A percentile compares a stretch with the other conserved stretches of the same genome.
phyloP scores from a whole-genome alignment of 2,113 vertebrate genomes.

The Anarhynchus alexandrinus region DNA sequence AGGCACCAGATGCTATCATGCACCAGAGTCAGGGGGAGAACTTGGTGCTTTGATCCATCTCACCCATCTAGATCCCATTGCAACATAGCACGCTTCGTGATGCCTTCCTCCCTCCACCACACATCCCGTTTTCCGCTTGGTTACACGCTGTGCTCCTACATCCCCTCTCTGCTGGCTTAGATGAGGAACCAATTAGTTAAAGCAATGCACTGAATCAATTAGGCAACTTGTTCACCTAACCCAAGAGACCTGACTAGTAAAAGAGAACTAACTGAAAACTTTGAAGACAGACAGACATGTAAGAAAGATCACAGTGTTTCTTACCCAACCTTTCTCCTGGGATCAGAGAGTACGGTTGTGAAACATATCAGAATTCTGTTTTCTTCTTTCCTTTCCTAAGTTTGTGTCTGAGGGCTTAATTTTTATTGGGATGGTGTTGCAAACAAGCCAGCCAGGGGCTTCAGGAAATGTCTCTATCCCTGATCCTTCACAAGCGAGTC shows the following conservation, averaged over 20 bases:
- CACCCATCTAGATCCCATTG: background rate
- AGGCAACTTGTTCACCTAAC: background rate
- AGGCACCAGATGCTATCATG: background rate
- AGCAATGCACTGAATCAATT: background rate
- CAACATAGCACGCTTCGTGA: fast-evolving
- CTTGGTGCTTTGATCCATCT: background rate
- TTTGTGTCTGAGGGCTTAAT: conserved; percentile 42
- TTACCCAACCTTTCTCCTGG: conserved; percentile 48
- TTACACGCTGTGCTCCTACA: background rate
- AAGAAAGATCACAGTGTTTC: conserved; percentile 3
- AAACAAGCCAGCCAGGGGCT: conserved; percentile 49
- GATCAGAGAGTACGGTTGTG: background rate
- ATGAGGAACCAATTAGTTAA: background rate
- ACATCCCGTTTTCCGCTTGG: fast-evolving
- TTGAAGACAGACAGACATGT: background rate
- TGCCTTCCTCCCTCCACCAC: background rate
- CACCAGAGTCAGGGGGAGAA: background rate
- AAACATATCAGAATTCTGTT: conserved; percentile 53
- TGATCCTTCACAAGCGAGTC: background rate
- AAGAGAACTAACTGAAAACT: background rate
- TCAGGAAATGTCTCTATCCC: conserved; percentile 25
- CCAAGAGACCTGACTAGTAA: background rate
- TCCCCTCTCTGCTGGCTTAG: background rate
- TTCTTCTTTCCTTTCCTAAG: conserved; percentile 35
- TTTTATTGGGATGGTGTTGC: conserved; percentile 62